Evolutionary conservation across 2,888 invertebrate species (phyloP).

Genomic region (Mycogona germanica): DNA sequence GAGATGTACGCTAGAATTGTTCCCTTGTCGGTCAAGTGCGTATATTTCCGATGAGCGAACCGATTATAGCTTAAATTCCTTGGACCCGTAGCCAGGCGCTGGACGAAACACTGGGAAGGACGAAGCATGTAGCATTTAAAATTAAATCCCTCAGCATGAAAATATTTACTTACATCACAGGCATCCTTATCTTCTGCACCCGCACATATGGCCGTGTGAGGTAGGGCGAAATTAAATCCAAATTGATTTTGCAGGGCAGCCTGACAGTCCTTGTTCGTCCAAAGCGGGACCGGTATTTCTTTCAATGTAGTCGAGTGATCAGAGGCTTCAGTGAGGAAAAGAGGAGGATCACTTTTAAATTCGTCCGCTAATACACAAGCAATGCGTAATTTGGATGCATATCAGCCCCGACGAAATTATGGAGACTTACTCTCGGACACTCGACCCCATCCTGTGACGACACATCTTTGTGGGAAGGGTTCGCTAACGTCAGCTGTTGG

Average conservation of each 20-base stretch:
- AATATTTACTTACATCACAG: slow-evolving; percentile 33
- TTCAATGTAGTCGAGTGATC: slow-evolving; percentile 36
- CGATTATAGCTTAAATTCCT: too few relatives aligned
- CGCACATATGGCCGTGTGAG: slow-evolving; percentile 35
- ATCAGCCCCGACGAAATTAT: too few relatives aligned
- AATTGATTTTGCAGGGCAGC: slow-evolving; percentile 32
- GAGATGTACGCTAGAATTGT: background rate
- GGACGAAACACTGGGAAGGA: too few relatives aligned
- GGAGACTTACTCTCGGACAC: slow-evolving; percentile 31
- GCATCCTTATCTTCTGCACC: slow-evolving; percentile 36
- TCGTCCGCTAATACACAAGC: background rate
- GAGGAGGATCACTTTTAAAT: background rate
- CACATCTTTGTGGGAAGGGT: slow-evolving; percentile 27
- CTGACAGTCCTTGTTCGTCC: slow-evolving; percentile 33
- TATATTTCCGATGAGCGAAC: too few relatives aligned
- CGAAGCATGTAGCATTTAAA: background rate
- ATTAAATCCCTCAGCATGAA: too few relatives aligned
- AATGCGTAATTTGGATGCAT: background rate
- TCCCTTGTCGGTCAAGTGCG: too few relatives aligned
- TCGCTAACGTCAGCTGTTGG: slow-evolving; percentile 26
- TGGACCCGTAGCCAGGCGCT: too few relatives aligned
- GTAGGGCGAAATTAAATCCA: slow-evolving; percentile 33
- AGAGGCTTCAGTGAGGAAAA: slow-evolving; percentile 26
- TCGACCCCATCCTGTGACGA: slow-evolving; percentile 37
- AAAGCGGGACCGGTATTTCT: slow-evolving; percentile 36